Evolutionary conservation across 2,113 vertebrate genomes (phyloP).

Genomic region (Hippotragus niger): DNA sequence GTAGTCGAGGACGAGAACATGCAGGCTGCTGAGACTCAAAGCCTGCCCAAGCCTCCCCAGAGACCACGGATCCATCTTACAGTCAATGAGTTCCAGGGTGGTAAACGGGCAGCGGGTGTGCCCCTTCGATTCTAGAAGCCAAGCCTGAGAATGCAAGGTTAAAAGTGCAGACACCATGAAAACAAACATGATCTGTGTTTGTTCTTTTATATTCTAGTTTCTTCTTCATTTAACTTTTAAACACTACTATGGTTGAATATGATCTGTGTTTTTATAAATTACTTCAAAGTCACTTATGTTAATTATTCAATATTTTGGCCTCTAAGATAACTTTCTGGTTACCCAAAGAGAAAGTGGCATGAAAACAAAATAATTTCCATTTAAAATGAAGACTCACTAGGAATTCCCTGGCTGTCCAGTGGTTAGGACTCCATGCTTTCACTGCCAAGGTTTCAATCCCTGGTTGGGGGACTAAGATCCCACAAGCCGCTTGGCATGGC

Average conservation of each 20-base stretch:
- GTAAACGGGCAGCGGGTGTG: conserved; percentile 59
- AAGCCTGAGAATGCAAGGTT: conserved; percentile 33
- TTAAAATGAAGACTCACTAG: not conserved
- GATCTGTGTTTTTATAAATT: not conserved
- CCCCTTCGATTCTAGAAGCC: conserved; percentile 70
- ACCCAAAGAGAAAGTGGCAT: not conserved
- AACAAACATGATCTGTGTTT: too few relatives aligned
- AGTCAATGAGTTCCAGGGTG: conserved; percentile 62
- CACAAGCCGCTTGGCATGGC: not conserved
- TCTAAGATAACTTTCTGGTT: not conserved
- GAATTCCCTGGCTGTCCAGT: not conserved
- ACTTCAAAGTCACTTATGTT: not conserved
- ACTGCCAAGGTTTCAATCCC: not conserved
- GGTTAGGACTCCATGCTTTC: not conserved
- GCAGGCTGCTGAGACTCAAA: conserved; percentile 65
- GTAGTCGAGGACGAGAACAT: conserved; percentile 71
- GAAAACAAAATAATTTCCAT: not conserved
- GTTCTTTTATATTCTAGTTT: not conserved
- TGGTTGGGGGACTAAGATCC: not conserved
- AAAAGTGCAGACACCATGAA: not conserved
- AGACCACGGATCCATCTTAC: conserved; percentile 69
- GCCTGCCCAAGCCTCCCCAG: conserved; percentile 66
- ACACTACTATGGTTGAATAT: not conserved
- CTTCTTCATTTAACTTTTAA: not conserved
- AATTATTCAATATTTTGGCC: not conserved